phyloP scores from a whole-genome alignment of 2,888 invertebrate genomes.

The Aproaerema taeniolella region DNA sequence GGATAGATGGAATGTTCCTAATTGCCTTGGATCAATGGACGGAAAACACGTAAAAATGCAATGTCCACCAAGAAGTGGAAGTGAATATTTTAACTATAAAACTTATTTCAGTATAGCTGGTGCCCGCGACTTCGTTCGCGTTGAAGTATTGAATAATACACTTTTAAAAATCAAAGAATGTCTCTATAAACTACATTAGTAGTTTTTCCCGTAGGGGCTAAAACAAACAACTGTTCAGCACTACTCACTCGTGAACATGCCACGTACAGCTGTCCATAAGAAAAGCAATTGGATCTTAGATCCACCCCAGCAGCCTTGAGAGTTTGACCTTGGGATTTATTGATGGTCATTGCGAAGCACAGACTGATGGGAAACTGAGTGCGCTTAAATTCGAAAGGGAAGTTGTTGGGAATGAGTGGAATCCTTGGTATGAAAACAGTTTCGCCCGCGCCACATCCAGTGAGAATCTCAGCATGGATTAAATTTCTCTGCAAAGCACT shows the following conservation, averaged over 20 bases:
- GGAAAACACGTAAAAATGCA: constrained; percentile 21
- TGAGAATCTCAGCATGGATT: constrained; percentile 9
- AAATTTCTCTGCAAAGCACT: constrained; percentile 3
- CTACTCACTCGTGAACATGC: background rate
- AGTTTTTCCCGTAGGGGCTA: too few species aligned
- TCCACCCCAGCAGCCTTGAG: background rate
- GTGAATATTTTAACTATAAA: constrained; percentile 21
- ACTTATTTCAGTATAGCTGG: background rate
- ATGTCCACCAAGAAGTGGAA: constrained; percentile 19
- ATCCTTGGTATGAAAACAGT: constrained; percentile 5
- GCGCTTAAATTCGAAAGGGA: constrained; percentile 2
- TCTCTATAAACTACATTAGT: too few species aligned
- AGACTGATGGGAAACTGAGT: background rate
- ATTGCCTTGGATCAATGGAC: constrained; percentile 21
- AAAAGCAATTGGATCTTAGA: too few species aligned
- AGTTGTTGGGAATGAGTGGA: constrained; percentile 8
- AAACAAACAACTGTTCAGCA: too few species aligned
- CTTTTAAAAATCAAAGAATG: too few species aligned
- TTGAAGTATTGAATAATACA: too few species aligned
- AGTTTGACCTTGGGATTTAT: constrained; percentile 3
- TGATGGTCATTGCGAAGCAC: background rate
- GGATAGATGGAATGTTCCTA: constrained; percentile 16
- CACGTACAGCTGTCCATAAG: background rate
- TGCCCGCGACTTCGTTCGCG: too few species aligned
- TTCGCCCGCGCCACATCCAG: constrained; percentile 4